Evolutionary conservation across 2,888 invertebrate genomes (phyloP), one percentile per base, ranked within the genome.

Genomic region (Cheilosia soror): DNA sequence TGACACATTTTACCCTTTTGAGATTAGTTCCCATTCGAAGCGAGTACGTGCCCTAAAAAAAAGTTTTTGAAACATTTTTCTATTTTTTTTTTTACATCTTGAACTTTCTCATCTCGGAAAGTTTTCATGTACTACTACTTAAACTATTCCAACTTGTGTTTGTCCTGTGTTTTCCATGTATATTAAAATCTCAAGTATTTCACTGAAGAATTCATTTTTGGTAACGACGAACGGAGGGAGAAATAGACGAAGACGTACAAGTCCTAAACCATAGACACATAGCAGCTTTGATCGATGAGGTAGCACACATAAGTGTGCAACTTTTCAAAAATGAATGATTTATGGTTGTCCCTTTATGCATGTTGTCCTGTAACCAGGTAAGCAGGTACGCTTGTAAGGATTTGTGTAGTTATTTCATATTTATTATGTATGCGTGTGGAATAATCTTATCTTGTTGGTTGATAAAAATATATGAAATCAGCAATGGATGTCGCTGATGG

Each of bases 221-320:
- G 55, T 31, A 49, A 51, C 51, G 51, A 51, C n/a, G 7, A 25
- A 25, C 25, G 7, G 11, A 11, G 15, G 9, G 29, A 44, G 5
- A 60, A 58, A 42, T 27, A 29, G 6, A 25, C 40, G 42, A 33
- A 65, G 7, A 55, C 37, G 42, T 47, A 47, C n/a, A 51, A 51
- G 63, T 33, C 63, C 76, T 9, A 58, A 58, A 65, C 77, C 71
- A 42, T 13, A 65, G 49, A 65, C 77, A 47, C 60, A 66, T 27
- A 76, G 40, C 42, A 72, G 72, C 78, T 78, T 78, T 82, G 82
- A 82, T 82, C 78, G 82, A 82, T 82, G 82, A 68, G 77, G 65
- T 71, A 31, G 37, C 49, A 77, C 51, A 58, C 49, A 53, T 7
- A 55, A 78, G 40, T 44, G 78, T 72, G 31, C 13, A 62, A 58